Evolutionary conservation across 2,888 invertebrate genomes (phyloP), one percentile per base, ranked within the genome.

Genomic region (Noctuana brunneofusca): DNA sequence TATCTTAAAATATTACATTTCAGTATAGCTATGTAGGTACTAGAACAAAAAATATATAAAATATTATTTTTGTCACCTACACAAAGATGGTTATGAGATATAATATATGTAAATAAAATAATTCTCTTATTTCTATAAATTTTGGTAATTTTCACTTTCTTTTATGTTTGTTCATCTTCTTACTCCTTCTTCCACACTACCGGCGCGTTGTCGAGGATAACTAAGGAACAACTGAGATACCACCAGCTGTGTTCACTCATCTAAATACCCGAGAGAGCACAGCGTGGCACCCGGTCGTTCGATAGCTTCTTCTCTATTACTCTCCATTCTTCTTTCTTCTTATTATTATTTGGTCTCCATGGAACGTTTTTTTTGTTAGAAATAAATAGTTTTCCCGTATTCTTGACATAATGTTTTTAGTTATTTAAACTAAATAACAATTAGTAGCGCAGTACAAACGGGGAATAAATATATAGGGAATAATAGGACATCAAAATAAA

Each of bases 211-310:
- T 60, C 65, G 64, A 77, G 83, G 77, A 79, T 86, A 84, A 88
- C 92, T 92, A 92, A 82, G 89, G 92, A 94, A 93, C 93, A 92
- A 97, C 97, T 97, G 97, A 97, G 97, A 97, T 97, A 97, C 97
- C 97, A 97, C 97, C 97, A 97, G 97, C 97, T 97, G 97, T 97
- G 97, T 97, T 97, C 97, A 97, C 97, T 96, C 93, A 92, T 91
- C 87, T 89, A 87, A 71, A 79, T 89, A 92, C 94, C 95, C 87
- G 94, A 96, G 97, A 94, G 96, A 97, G 96, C 97, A 96, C 97
- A 97, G 97, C 95, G 97, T 97, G 97, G 97, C 95, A 96, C 97
- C 97, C 97, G 95, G 95, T 93, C 93, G 94, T 94, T 94, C 93
- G 89, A 92, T 92, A 92, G 90, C 72, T 85, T 68, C 63, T 65